A percentile compares a stretch with the other conserved stretches of the same genome.
These are phyloP conservation scores for Schrankia costaestrigalis DNA, from an alignment of 2,888 invertebrate species.

Conservation along the genomic window DNA sequence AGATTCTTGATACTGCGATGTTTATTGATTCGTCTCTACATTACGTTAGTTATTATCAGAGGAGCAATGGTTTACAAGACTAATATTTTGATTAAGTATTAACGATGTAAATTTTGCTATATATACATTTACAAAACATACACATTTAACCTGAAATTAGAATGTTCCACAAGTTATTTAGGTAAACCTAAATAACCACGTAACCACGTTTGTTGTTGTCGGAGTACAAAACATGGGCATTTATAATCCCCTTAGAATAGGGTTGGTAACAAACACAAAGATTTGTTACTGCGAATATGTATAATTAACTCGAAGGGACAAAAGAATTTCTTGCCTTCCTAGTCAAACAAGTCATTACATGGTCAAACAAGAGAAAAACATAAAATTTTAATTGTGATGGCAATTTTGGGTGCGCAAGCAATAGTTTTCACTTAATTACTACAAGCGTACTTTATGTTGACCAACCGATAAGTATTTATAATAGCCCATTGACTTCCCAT, in stretches of 20 bases:
- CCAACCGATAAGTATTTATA: no score
- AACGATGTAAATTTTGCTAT: no score
- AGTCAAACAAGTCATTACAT: slow-evolving; percentile 48
- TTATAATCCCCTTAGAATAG: slow-evolving; percentile 19
- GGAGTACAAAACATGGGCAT: slow-evolving; percentile 21
- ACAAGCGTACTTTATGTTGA: no score
- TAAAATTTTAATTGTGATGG: slow-evolving; percentile 45
- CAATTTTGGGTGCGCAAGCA: slow-evolving; percentile 41
- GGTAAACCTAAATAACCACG: slow-evolving; percentile 5
- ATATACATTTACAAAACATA: no score
- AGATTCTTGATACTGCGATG: slow-evolving; percentile 8
- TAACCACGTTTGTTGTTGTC: slow-evolving; percentile 13
- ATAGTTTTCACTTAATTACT: slow-evolving; percentile 42
- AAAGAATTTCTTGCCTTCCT: slow-evolving; percentile 40
- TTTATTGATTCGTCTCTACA: no score
- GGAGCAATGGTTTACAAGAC: no score
- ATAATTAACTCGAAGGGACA: slow-evolving; percentile 42
- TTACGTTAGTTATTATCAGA: no score
- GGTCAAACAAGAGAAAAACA: slow-evolving; percentile 43
- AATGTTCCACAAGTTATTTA: no score
- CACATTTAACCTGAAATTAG: no score
- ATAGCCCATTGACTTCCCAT: no score
- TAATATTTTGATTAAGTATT: no score
- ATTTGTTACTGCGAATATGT: slow-evolving; percentile 35
- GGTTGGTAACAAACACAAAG: slow-evolving; percentile 32